Conservation (phyloP, 2,888 invertebrate species). For the Parnassius glacialis region DNA sequence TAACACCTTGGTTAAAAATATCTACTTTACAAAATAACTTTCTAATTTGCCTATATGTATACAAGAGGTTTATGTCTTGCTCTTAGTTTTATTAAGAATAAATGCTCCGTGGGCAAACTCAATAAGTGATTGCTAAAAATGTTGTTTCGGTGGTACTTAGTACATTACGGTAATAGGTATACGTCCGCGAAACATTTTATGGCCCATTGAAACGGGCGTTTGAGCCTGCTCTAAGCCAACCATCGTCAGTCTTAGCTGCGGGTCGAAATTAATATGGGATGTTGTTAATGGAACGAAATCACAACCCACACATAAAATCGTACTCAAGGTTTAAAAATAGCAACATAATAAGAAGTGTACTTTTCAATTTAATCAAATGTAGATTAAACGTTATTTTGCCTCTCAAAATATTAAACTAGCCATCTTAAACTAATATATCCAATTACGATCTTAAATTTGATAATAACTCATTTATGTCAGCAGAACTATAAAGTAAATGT, state of each 20-base stretch:
- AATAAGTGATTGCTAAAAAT: constrained; percentile 67
- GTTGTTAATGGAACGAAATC: constrained; percentile 67
- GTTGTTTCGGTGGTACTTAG: constrained; percentile 69
- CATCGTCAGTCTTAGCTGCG: constrained; percentile 66
- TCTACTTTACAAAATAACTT: constrained; percentile 27
- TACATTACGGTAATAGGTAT: constrained; percentile 76
- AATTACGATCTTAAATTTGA: constrained; percentile 11
- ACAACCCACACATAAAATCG: constrained; percentile 62
- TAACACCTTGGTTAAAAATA: constrained; percentile 34
- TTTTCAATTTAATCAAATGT: not conserved
- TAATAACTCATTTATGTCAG: constrained; percentile 35
- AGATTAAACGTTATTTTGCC: not conserved
- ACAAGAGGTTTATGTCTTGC: constrained; percentile 27
- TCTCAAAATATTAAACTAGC: not conserved
- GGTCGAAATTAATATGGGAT: constrained; percentile 63
- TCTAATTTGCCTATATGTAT: not conserved
- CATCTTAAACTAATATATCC: constrained; percentile 10
- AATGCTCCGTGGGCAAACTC: constrained; percentile 59
- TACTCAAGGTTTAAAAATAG: constrained; percentile 64
- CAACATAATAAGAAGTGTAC: not conserved
- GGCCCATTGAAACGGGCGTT: constrained; percentile 66
- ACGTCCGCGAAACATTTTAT: constrained; percentile 73
- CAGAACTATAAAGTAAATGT: constrained; percentile 36
- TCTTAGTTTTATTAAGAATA: constrained; percentile 68
- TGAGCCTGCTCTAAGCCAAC: constrained; percentile 64